These are phyloP conservation scores for Oryctolagus cuniculus DNA, from an alignment of 2,113 vertebrate genomes.

Conservation along the genomic window mOryCun1.1 NC_091438.1:122189501-122190000, in stretches of 20 bases:
- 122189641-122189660: slow-evolving; percentile 32
- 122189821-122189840: slow-evolving; percentile 20
- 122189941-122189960: slow-evolving; percentile 55
- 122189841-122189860: slow-evolving; percentile 52
- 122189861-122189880: slow-evolving; percentile 34
- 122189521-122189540: slow-evolving; percentile 10
- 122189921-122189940: slow-evolving; percentile 74
- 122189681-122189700: background rate
- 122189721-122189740: slow-evolving; percentile 62
- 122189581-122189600: background rate
- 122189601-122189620: background rate
- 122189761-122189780: background rate
- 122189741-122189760: slow-evolving; percentile 55
- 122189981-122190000: slow-evolving; percentile 63
- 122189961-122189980: slow-evolving; percentile 68
- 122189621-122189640: slow-evolving; percentile 43
- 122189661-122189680: slow-evolving; percentile 59
- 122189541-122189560: slow-evolving; percentile 37
- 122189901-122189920: slow-evolving; percentile 56
- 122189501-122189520: background rate
- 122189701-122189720: slow-evolving; percentile 47
- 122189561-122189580: too few species aligned
- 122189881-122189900: slow-evolving; percentile 31
- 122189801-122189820: background rate
- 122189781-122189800: background rate